A percentile compares a stretch with the other conserved stretches of the same genome.
Conservation (phyloP, 2,113 vertebrate species). For the Nansenia antarctica region DNA sequence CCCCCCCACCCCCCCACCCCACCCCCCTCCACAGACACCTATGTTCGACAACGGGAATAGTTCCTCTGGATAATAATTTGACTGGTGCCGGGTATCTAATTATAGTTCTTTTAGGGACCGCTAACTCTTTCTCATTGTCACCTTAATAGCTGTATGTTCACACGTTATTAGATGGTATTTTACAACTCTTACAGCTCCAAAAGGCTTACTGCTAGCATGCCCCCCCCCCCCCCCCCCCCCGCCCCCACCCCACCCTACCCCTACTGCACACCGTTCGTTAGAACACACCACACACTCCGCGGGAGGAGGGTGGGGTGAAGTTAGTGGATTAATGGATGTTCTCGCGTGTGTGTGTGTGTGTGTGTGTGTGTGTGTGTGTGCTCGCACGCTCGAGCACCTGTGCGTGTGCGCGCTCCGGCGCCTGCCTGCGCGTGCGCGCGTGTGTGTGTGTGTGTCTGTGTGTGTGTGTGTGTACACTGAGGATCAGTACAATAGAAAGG, state of each 20-base stretch:
- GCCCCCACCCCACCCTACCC: not conserved
- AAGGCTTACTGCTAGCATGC: not conserved
- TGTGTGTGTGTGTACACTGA: no score
- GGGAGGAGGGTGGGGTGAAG: not conserved
- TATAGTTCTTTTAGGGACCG: conserved; percentile 7
- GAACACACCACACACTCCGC: not conserved
- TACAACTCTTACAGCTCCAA: not conserved
- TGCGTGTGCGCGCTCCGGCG: no score
- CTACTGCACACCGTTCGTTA: not conserved
- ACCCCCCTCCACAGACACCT: conserved; percentile 28
- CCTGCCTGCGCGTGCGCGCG: no score
- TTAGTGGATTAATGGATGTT: no score
- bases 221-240: not conserved
- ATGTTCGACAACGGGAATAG: not conserved
- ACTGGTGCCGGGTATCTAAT: conserved; percentile 2
- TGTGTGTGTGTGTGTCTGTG: no score
- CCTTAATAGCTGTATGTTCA: conserved; percentile 22
- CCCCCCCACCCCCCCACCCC: conserved; percentile 15
- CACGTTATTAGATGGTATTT: conserved; percentile 19
- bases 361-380: not conserved
- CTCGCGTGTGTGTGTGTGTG: not conserved
- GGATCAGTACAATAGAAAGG: no score
- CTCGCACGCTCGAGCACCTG: no score
- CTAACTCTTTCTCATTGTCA: conserved; percentile 22
- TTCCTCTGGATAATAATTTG: conserved; percentile 8